A percentile compares a stretch with the other conserved stretches of the same genome.
phyloP scores from a whole-genome alignment of 2,888 invertebrate species.

The Torymus tubicola region DNA sequence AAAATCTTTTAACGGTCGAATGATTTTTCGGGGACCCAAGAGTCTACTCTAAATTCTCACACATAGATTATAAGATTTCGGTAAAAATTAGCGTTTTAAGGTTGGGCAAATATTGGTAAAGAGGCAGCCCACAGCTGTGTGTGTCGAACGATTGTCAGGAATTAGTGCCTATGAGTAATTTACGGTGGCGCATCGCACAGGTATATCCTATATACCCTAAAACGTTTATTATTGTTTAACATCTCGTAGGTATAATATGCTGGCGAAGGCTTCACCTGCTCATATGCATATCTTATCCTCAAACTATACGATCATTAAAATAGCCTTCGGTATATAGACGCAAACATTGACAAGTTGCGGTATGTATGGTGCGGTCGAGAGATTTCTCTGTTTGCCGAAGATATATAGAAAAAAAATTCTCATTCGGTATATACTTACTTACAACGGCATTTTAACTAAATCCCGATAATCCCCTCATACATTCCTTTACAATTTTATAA shows the following conservation, averaged over 20 bases:
- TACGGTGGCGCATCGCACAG: slow-evolving; percentile 6
- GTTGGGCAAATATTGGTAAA: slow-evolving; percentile 22
- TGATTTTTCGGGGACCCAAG: too few relatives aligned
- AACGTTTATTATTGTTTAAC: slow-evolving; percentile 20
- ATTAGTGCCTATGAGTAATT: slow-evolving; percentile 29
- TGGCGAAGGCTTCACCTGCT: not conserved
- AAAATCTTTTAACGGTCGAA: too few relatives aligned
- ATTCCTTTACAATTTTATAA: too few relatives aligned
- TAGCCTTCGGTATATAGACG: not conserved
- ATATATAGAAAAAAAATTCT: slow-evolving; percentile 7
- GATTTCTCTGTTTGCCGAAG: not conserved
- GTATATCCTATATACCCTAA: slow-evolving; percentile 16
- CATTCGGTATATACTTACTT: too few relatives aligned
- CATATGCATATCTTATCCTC: slow-evolving; percentile 18
- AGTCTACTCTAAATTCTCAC: too few relatives aligned
- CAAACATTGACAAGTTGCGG: slow-evolving; percentile 5
- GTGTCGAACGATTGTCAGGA: slow-evolving; percentile 15
- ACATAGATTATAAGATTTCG: slow-evolving; percentile 20
- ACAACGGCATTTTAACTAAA: too few relatives aligned
- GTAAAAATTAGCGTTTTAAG: slow-evolving; percentile 28
- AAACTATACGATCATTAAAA: slow-evolving; percentile 26
- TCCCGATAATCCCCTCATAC: too few relatives aligned
- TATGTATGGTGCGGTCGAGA: too few relatives aligned
- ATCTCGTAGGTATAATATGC: not conserved
- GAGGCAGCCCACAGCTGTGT: slow-evolving; percentile 4